phyloP scores from a whole-genome alignment of 2,113 vertebrate species.

The Piprites chloris region DNA sequence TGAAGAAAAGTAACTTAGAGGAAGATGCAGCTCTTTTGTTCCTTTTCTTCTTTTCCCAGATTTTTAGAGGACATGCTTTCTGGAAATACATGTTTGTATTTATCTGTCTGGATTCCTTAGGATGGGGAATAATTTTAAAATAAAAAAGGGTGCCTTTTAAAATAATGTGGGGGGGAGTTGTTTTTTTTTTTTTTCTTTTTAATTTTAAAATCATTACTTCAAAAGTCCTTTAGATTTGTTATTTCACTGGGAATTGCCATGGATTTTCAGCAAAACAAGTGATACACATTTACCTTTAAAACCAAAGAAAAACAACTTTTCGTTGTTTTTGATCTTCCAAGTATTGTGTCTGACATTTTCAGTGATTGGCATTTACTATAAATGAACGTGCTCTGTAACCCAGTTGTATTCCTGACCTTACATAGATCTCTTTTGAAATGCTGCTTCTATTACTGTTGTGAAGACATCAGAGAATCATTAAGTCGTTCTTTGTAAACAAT shows the following conservation, averaged over 20 bases:
- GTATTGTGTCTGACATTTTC: background rate
- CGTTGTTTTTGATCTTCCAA: constrained; percentile 38
- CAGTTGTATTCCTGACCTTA: background rate
- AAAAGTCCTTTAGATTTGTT: background rate
- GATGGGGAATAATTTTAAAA: background rate
- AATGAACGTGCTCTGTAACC: background rate
- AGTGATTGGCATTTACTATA: background rate
- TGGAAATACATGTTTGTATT: background rate
- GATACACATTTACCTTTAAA: background rate
- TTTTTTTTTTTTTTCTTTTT: background rate
- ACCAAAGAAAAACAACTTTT: background rate
- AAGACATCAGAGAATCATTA: constrained; percentile 38
- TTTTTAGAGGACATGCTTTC: background rate
- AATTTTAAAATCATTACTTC: background rate
- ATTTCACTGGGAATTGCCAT: background rate
- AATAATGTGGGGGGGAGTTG: no score
- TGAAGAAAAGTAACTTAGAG: background rate
- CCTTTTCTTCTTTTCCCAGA: background rate
- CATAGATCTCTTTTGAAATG: background rate
- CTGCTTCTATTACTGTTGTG: background rate
- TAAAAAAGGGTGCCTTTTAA: background rate
- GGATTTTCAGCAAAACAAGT: background rate
- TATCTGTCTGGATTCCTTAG: background rate
- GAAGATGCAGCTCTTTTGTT: background rate
- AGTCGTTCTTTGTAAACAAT: constrained; percentile 61